These are phyloP conservation scores for Astatoreochromis straeleni DNA, from an alignment of 2,113 vertebrate genomes.

Conservation along the genomic window DNA sequence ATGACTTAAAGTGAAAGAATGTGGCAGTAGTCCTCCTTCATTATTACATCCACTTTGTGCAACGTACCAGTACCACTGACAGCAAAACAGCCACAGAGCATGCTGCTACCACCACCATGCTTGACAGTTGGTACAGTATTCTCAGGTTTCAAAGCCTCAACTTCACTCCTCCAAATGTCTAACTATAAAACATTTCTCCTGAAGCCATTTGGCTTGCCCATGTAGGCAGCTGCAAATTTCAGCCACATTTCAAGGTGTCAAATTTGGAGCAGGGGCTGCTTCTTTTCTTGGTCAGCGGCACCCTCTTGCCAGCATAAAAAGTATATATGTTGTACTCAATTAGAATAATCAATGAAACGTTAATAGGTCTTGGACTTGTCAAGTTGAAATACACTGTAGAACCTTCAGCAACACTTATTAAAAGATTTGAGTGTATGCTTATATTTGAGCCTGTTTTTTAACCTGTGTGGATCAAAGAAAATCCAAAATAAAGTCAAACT, in stretches of 20 bases:
- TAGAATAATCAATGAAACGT: background rate
- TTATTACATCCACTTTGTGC: background rate
- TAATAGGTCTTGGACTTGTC: background rate
- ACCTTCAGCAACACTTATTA: background rate
- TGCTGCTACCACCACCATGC: background rate
- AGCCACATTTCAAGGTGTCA: background rate
- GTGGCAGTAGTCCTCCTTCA: background rate
- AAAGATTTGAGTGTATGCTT: background rate
- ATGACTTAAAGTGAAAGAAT: background rate
- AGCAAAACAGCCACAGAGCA: background rate
- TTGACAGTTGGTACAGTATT: background rate
- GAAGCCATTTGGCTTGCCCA: background rate
- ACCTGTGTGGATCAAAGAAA: background rate
- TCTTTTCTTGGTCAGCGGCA: background rate
- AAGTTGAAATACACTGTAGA: background rate
- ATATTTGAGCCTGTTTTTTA: background rate
- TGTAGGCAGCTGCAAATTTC: background rate
- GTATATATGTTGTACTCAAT: background rate
- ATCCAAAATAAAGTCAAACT: background rate
- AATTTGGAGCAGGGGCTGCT: background rate
- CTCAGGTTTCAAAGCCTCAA: background rate
- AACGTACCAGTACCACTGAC: background rate
- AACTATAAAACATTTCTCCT: background rate
- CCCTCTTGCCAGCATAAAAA: background rate
- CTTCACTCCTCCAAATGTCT: background rate